These are phyloP conservation scores for Cylas formicarius DNA, from an alignment of 1,140 invertebrate genomes.

Conservation along the genomic window DNA sequence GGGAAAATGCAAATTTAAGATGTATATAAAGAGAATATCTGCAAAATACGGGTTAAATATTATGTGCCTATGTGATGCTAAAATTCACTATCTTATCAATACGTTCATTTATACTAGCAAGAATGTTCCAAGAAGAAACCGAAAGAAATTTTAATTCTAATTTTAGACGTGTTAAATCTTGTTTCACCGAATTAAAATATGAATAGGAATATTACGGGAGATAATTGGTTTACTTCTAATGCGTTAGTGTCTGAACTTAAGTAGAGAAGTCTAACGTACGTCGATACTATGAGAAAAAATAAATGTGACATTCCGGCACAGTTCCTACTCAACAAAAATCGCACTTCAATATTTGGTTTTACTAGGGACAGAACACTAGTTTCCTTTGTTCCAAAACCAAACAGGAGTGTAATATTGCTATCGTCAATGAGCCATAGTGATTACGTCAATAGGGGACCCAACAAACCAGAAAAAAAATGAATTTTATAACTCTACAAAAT, in stretches of 20 bases:
- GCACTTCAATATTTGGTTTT: slow-evolving; percentile 12
- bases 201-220: slow-evolving; percentile 12
- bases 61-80: slow-evolving; percentile 7
- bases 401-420: slow-evolving; percentile 34
- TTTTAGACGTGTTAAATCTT: slow-evolving; percentile 12
- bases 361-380: slow-evolving; percentile 27
- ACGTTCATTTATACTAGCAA: slow-evolving; percentile 12
- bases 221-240: slow-evolving; percentile 12
- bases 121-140: slow-evolving; percentile 1
- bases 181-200: slow-evolving; percentile 11
- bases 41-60: slow-evolving; percentile 13
- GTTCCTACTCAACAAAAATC: not conserved
- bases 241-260: slow-evolving; percentile 5
- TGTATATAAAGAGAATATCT: slow-evolving; percentile 15
- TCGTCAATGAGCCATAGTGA: slow-evolving; percentile 34
- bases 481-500: slow-evolving; percentile 36
- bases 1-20: slow-evolving; percentile 9
- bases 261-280: slow-evolving; percentile 6
- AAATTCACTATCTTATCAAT: slow-evolving; percentile 12
- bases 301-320: slow-evolving; percentile 10
- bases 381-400: slow-evolving; percentile 30
- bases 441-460: slow-evolving; percentile 17
- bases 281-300: slow-evolving; percentile 13
- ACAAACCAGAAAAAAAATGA: slow-evolving; percentile 16
- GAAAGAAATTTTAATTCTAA: slow-evolving; percentile 10